Evolutionary conservation across 2,888 invertebrate species (phyloP).

Genomic region (Teinopalpus imperialis): DNA sequence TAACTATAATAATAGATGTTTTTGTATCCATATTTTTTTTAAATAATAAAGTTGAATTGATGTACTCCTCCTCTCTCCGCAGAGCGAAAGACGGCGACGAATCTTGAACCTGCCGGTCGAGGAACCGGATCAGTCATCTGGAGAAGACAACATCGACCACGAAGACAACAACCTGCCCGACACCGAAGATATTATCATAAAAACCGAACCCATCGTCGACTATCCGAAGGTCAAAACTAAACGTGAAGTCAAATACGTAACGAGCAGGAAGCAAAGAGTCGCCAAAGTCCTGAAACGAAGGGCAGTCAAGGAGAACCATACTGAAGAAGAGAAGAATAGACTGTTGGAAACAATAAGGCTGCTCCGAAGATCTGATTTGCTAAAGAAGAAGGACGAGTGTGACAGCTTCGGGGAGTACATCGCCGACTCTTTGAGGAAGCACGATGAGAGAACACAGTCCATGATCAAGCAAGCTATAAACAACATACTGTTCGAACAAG

Average conservation of each 20-base stretch:
- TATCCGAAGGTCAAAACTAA: slow-evolving; percentile 26
- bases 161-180: slow-evolving; percentile 30
- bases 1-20: no score
- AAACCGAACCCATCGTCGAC: slow-evolving; percentile 42
- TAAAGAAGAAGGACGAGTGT: slow-evolving; percentile 67
- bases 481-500: slow-evolving; percentile 71
- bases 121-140: slow-evolving; percentile 2
- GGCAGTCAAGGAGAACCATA: slow-evolving; percentile 23
- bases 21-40: no score
- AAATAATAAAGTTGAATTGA: no score
- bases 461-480: slow-evolving; percentile 76
- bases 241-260: slow-evolving; percentile 20
- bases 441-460: slow-evolving; percentile 64
- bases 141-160: slow-evolving; percentile 10
- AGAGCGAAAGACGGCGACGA: slow-evolving; percentile 22
- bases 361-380: slow-evolving; percentile 44
- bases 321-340: slow-evolving; percentile 17
- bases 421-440: slow-evolving; percentile 66
- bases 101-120: slow-evolving; percentile 16
- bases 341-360: slow-evolving; percentile 10
- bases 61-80: no score
- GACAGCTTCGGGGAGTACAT: slow-evolving; percentile 74
- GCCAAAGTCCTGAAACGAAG: slow-evolving; percentile 33
- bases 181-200: slow-evolving; percentile 43
- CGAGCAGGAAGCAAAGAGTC: slow-evolving; percentile 30